phyloP scores from a whole-genome alignment of 2,888 invertebrate genomes.

The Antheraea yamamai region DNA sequence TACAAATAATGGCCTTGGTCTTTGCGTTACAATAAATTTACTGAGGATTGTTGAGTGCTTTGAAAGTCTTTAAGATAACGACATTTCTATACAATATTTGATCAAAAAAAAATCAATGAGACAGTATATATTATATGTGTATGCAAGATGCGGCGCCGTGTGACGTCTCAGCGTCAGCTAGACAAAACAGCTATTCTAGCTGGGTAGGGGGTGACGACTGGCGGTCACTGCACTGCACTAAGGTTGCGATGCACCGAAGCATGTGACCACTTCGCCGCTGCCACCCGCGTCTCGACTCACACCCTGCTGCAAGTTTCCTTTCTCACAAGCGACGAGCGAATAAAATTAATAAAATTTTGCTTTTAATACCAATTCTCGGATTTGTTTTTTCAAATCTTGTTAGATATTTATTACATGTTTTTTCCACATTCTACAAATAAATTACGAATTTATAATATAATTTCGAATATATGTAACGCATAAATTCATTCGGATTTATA shows the following conservation, averaged over 20 bases:
- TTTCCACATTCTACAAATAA: not conserved
- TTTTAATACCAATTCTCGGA: not conserved
- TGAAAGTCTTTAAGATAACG: not conserved
- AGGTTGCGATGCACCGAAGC: constrained; percentile 68
- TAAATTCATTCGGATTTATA: not conserved
- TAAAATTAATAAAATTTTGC: not conserved
- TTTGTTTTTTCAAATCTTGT: not conserved
- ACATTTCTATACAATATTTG: not conserved
- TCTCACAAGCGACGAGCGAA: constrained; percentile 37
- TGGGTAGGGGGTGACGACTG: constrained; percentile 26
- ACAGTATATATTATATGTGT: constrained; percentile 6
- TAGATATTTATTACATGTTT: not conserved
- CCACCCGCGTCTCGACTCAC: constrained; percentile 34
- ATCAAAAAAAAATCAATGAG: not conserved
- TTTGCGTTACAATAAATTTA: not conserved
- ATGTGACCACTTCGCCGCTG: constrained; percentile 52
- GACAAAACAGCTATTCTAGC: constrained; percentile 39
- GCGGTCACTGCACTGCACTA: constrained; percentile 73
- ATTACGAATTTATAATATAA: not conserved
- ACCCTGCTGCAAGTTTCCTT: constrained; percentile 38
- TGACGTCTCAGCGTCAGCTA: constrained; percentile 48
- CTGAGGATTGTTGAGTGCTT: not conserved
- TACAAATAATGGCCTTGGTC: not conserved
- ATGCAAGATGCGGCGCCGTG: constrained; percentile 23
- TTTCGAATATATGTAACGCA: not conserved